Percentiles rank a stretch among this genome's conserved stretches.
Conservation (phyloP, 2,113 vertebrate genomes). For the Daboia siamensis region DNA sequence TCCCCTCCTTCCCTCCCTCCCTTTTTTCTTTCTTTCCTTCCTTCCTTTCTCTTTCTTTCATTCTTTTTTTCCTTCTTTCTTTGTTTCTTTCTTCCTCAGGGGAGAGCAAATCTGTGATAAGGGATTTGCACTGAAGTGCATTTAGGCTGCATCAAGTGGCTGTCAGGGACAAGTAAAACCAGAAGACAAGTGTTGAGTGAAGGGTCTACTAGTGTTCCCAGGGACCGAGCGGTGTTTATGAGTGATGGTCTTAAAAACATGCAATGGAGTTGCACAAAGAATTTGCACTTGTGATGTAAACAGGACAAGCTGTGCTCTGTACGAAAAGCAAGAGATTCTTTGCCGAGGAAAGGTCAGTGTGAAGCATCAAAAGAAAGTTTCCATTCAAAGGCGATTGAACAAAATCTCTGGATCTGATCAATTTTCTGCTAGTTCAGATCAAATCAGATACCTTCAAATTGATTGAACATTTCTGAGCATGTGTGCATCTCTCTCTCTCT, state of each 20-base stretch:
- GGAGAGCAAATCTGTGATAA: not conserved
- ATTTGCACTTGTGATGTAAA: not conserved
- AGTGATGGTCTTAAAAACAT: not conserved
- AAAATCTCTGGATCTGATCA: not conserved
- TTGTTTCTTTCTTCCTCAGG: not conserved
- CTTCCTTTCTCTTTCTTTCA: not conserved
- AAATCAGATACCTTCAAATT: not conserved
- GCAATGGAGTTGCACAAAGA: not conserved
- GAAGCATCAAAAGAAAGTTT: not conserved
- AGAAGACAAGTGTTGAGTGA: not conserved
- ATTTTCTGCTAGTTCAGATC: not conserved
- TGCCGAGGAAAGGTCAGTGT: not conserved
- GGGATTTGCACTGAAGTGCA: not conserved
- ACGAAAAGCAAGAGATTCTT: not conserved
- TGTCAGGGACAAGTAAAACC: not conserved
- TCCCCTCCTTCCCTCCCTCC: not conserved
- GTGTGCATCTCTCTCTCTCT: not conserved
- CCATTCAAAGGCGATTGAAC: not conserved
- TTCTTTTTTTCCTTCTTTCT: not conserved
- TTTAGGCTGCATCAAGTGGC: not conserved
- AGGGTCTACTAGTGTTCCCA: not conserved
- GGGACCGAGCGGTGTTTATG: not conserved
- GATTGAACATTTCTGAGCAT: not conserved
- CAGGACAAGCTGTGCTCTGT: not conserved
- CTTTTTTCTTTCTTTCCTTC: fast-evolving